Evolutionary conservation across 2,888 invertebrate species (phyloP), one percentile per base, ranked within the genome.

Genomic region (Aromia moschata): DNA sequence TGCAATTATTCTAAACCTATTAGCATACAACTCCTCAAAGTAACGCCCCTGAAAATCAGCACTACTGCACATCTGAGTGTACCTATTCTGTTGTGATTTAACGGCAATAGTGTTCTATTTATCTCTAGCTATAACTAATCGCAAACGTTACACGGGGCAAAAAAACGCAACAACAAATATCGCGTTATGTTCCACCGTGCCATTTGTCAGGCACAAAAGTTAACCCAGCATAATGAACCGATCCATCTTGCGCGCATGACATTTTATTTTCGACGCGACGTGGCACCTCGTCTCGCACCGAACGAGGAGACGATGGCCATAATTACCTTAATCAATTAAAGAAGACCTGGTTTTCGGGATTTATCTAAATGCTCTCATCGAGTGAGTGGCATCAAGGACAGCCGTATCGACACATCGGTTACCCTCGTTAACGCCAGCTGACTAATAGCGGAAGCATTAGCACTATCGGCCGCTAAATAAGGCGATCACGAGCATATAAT

Each of bases 371-470:
- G 59, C 54, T 63, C 55, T 62, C 56, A 65, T 65, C 62, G 58
- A 59, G 56, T 59, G 64, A 65, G 57, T 60, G 62, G 65, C 65
- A 65, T 62, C 63, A 65, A 66, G 61, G 65, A 56, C 62, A 59
- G 62, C 38, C 54, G 64, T 70, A 79, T 79, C 77, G 78, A 78
- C 78, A 77, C 75, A 79, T 78, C 76, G 72, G 75, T 74, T 76
- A 77, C 78, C 78, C 78, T 79, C 79, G 79, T 80, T 79, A 80
- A 77, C 74, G 76, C 76, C 80, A 80, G 78, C 79, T 80, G 80
- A 80, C 79, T 79, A 80, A 80, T 79, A 78, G 78, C 80, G 79
- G 79, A 80, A 81, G 77, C 80, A 79, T 79, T 79, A 78, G 73
- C 73, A 73, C 77, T 76, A 79, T 77, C 77, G 75, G 76, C 74